Evolutionary conservation across 2,888 invertebrate species (phyloP).

Genomic region (Celastrina argiolus): DNA sequence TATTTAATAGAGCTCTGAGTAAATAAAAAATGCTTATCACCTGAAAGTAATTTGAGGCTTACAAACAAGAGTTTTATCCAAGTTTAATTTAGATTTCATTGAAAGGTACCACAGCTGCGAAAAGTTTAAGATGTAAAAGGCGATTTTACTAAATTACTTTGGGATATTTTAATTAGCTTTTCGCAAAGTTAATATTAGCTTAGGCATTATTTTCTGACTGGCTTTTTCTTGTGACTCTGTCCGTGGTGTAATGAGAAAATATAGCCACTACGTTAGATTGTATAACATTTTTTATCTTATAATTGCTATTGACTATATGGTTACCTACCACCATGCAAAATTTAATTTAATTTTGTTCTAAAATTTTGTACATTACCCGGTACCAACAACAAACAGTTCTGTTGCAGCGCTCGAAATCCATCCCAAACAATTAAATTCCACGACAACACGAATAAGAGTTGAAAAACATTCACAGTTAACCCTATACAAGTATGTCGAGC

Average conservation of each 20-base stretch:
- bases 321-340: too few species aligned
- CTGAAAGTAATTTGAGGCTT: slow-evolving; percentile 17
- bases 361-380: too few species aligned
- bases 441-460: too few species aligned
- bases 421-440: too few species aligned
- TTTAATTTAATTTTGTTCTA: too few species aligned
- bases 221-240: background rate
- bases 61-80: slow-evolving; percentile 21
- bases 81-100: slow-evolving; percentile 22
- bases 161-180: slow-evolving; percentile 21
- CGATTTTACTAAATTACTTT: slow-evolving; percentile 18
- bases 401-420: too few species aligned
- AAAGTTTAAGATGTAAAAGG: slow-evolving; percentile 18
- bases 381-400: too few species aligned
- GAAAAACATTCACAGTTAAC: too few species aligned
- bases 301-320: too few species aligned
- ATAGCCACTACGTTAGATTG: too few species aligned
- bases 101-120: slow-evolving; percentile 19
- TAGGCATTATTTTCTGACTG: slow-evolving; percentile 2
- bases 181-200: slow-evolving; percentile 9
- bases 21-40: slow-evolving; percentile 22
- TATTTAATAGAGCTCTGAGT: slow-evolving; percentile 8
- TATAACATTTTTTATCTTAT: too few species aligned
- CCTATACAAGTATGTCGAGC: too few species aligned
- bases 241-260: background rate